phyloP scores from a whole-genome alignment of 2,113 vertebrate species.

The Glaucomys volans region DNA sequence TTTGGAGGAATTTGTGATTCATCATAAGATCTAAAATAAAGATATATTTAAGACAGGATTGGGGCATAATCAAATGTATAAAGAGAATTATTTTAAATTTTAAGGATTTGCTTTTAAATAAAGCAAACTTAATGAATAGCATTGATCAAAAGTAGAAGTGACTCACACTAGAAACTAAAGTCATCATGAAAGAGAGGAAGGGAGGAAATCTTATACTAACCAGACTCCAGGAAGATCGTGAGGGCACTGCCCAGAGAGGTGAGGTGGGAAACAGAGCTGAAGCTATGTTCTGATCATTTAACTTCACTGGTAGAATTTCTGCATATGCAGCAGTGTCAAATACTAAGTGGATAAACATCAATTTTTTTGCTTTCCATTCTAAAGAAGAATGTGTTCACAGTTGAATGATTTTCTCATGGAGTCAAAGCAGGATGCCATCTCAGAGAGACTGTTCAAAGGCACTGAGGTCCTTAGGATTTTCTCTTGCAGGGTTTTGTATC shows the following conservation, averaged over 20 bases:
- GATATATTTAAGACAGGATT: background rate
- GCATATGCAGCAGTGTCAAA: background rate
- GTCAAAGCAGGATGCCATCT: background rate
- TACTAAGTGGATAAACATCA: background rate
- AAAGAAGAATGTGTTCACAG: background rate
- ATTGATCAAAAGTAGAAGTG: background rate
- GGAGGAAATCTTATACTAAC: background rate
- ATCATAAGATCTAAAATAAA: background rate
- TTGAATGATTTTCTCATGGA: background rate
- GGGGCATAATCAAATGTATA: background rate
- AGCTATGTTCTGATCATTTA: background rate
- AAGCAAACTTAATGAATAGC: background rate
- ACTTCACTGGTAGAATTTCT: background rate
- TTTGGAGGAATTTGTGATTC: background rate
- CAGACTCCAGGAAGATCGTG: background rate
- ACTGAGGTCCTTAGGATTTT: background rate
- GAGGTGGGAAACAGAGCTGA: background rate
- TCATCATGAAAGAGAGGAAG: background rate
- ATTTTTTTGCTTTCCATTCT: background rate
- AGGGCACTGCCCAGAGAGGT: background rate
- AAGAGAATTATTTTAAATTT: background rate
- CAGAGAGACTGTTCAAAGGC: background rate
- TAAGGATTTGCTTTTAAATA: background rate
- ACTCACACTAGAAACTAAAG: background rate
- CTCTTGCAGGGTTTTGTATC: background rate